Conservation (phyloP, 2,888 invertebrate genomes). For the Harpalus rubripes region DNA sequence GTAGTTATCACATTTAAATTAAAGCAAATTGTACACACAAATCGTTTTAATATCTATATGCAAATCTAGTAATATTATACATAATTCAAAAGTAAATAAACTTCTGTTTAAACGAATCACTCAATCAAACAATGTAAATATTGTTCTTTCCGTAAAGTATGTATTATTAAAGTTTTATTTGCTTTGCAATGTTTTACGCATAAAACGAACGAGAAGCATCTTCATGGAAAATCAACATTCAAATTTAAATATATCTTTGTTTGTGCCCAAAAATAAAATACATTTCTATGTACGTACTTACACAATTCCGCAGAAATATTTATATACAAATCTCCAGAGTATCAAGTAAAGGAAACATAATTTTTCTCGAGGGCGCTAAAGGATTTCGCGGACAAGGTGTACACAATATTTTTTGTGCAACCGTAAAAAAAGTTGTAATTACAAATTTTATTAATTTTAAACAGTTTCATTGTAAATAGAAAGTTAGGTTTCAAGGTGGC, state of each 20-base stretch:
- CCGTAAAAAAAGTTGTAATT: no score
- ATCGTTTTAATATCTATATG: slow-evolving; percentile 16
- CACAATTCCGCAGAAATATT: no score
- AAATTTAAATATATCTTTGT: slow-evolving; percentile 15
- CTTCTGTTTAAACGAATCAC: slow-evolving; percentile 24
- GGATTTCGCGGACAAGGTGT: no score
- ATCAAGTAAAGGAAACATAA: no score
- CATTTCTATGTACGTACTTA: not conserved
- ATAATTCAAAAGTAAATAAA: slow-evolving; percentile 33
- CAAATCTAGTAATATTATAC: slow-evolving; percentile 16
- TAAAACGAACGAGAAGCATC: slow-evolving; percentile 3
- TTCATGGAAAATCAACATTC: slow-evolving; percentile 12
- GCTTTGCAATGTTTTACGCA: slow-evolving; percentile 3
- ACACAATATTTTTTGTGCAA: no score
- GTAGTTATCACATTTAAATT: no score
- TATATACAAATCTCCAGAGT: no score
- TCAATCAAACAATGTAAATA: slow-evolving; percentile 45
- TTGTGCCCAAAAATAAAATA: slow-evolving; percentile 29
- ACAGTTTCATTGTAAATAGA: no score
- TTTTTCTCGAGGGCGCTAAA: no score
- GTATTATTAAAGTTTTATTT: slow-evolving; percentile 49
- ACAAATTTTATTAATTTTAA: no score
- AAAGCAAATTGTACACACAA: not conserved
- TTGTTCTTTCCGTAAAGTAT: slow-evolving; percentile 38
- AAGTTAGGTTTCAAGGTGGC: no score